phyloP scores from a whole-genome alignment of 2,113 vertebrate species.

The Rallus limicola region DNA sequence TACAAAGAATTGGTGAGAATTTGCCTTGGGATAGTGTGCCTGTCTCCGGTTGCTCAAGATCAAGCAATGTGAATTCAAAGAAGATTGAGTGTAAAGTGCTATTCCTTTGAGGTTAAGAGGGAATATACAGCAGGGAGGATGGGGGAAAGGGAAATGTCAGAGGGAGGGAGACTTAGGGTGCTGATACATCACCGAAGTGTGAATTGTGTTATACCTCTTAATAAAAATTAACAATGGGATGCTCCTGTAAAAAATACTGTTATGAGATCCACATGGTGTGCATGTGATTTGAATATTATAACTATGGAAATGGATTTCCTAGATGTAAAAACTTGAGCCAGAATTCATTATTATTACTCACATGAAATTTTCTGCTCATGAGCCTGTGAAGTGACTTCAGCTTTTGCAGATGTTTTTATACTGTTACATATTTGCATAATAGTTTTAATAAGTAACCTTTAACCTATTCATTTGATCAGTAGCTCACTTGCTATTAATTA shows the following conservation, averaged over 20 bases:
- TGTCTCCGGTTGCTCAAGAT: constrained; percentile 2
- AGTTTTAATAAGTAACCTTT: constrained; percentile 5
- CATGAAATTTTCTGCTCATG: neutral
- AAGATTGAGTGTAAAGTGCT: neutral
- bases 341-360: neutral
- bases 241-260: neutral
- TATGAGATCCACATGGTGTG: neutral
- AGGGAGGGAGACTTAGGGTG: neutral
- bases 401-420: neutral
- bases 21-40: neutral
- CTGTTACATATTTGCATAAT: neutral
- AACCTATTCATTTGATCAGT: neutral
- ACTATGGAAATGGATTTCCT: neutral
- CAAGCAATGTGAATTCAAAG: constrained; percentile 3
- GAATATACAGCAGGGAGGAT: neutral
- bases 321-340: neutral
- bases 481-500: neutral
- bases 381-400: neutral
- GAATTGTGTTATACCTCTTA: neutral
- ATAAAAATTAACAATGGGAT: neutral
- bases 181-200: neutral
- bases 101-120: neutral
- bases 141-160: neutral
- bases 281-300: neutral
- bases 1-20: neutral